Conservation (phyloP, 2,113 vertebrate species). For the Anthoscopus minutus region DNA sequence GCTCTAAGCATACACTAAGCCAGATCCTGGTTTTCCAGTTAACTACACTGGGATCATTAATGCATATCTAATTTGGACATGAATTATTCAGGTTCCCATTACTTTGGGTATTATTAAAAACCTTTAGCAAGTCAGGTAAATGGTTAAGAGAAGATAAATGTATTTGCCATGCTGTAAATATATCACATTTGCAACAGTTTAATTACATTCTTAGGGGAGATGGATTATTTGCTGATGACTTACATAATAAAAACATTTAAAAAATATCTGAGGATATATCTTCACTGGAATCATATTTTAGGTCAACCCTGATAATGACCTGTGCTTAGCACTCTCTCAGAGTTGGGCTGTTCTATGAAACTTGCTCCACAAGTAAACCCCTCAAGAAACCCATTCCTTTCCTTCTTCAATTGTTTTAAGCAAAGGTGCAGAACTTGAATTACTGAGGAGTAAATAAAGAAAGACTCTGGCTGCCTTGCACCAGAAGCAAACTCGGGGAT, state of each 20-base stretch:
- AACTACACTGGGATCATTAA: constrained; percentile 21
- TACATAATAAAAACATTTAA: background rate
- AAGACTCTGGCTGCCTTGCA: background rate
- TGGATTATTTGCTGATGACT: background rate
- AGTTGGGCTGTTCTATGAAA: background rate
- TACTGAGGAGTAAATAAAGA: background rate
- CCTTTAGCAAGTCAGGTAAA: constrained; percentile 11
- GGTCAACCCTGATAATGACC: background rate
- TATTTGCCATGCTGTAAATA: background rate
- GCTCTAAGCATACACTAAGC: background rate
- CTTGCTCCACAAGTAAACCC: background rate
- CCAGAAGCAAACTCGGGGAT: background rate
- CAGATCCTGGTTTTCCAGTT: constrained; percentile 21
- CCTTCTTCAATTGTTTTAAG: background rate
- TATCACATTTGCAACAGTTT: background rate
- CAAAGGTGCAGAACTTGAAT: background rate
- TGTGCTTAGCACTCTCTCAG: background rate
- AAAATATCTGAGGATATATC: background rate
- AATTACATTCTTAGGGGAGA: background rate
- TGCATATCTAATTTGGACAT: constrained; percentile 37
- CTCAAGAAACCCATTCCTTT: background rate
- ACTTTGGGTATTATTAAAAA: constrained; percentile 25
- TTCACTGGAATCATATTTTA: background rate
- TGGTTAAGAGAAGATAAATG: constrained; percentile 28
- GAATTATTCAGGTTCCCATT: constrained; percentile 50